Conservation (phyloP, 2,888 invertebrate genomes). For the Smittia aterrima region DNA sequence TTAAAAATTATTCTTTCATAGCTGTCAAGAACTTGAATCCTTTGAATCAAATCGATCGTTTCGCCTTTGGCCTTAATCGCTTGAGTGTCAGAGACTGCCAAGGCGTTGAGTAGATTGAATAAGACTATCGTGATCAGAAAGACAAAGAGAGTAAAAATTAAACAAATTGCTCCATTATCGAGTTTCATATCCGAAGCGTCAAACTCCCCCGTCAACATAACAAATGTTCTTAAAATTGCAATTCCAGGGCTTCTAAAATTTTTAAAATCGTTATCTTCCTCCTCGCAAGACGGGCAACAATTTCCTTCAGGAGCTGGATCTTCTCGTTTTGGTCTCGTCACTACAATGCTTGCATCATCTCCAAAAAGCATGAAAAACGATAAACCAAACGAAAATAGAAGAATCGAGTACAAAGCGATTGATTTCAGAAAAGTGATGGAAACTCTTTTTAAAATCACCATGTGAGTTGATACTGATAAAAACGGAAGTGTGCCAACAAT, state of each 20-base stretch:
- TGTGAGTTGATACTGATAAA: slow-evolving; percentile 69
- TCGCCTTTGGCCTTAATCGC: slow-evolving; percentile 76
- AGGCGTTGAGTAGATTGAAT: slow-evolving; percentile 77
- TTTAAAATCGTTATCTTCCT: slow-evolving; percentile 61
- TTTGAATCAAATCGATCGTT: slow-evolving; percentile 69
- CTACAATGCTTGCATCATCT: slow-evolving; percentile 48
- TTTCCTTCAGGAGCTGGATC: slow-evolving; percentile 49
- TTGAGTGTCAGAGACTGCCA: slow-evolving; percentile 59
- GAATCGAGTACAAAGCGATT: slow-evolving; percentile 73
- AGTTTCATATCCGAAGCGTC: slow-evolving; percentile 77
- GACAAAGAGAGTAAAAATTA: slow-evolving; percentile 76
- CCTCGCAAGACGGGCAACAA: neutral
- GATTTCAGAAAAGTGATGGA: slow-evolving; percentile 78
- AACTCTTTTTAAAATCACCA: slow-evolving; percentile 80
- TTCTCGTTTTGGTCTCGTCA: neutral
- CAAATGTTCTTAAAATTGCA: slow-evolving; percentile 77
- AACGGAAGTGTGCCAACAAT: slow-evolving; percentile 75
- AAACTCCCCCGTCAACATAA: slow-evolving; percentile 81
- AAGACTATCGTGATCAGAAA: slow-evolving; percentile 80
- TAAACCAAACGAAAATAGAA: slow-evolving; percentile 77
- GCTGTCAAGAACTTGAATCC: slow-evolving; percentile 23
- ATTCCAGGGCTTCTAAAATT: slow-evolving; percentile 69
- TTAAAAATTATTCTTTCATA: slow-evolving; percentile 47
- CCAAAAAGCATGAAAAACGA: slow-evolving; percentile 77
- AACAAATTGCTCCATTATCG: slow-evolving; percentile 67